Evolutionary conservation across 2,797 vertebrate genomes (phyloP), one percentile per base, ranked within the genome.

Genomic region (Gymnodraco acuticeps): DNA sequence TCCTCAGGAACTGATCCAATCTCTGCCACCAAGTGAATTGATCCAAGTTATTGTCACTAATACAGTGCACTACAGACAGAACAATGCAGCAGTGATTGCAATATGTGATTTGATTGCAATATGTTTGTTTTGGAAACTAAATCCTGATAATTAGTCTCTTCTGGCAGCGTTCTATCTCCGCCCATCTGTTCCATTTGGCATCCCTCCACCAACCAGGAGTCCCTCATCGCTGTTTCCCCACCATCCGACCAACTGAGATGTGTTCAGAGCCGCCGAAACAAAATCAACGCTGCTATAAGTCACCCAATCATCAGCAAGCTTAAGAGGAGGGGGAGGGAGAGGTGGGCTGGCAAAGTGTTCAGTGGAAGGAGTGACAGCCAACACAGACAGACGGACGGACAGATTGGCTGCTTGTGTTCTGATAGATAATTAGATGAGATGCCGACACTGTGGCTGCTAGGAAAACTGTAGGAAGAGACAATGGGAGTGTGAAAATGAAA

Each of bases 101-200:
- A 87, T 84, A 87, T 94, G 93, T 87, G 91, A 94, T 94, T 94
- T 93, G 83, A 93, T 92, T 91, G 94, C 94, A 95, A 95, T 95
- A 95, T 95, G 94, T 95, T 95, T 95, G 90, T 87, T 92, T 94
- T 94, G 91, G 90, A 94, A 92, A 92, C 67, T 82, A 93, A 94
- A 94, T 87, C 80, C 86, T 89, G 92, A 94, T 93, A 94, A 95
- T 95, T 93, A 95, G 91, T 91, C 89, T 89, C 88, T 94, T 85
- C 92, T 95, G 92, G 93, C 93, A 86, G 70, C 11, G 75, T 80
- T 87, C 88, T 85, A 77, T 84, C 86, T 89, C 85, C 81, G 65
- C 91, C 91, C 94, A 93, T 95, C 95, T 96, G 94, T 91, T 91
- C 86, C 83, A 77, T 83, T 92, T 94, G 94, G 94, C 91, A 93